Evolutionary conservation across 2,888 invertebrate genomes (phyloP), one percentile per base, ranked within the genome.

Genomic region (Mesorhabditis sp.): DNA sequence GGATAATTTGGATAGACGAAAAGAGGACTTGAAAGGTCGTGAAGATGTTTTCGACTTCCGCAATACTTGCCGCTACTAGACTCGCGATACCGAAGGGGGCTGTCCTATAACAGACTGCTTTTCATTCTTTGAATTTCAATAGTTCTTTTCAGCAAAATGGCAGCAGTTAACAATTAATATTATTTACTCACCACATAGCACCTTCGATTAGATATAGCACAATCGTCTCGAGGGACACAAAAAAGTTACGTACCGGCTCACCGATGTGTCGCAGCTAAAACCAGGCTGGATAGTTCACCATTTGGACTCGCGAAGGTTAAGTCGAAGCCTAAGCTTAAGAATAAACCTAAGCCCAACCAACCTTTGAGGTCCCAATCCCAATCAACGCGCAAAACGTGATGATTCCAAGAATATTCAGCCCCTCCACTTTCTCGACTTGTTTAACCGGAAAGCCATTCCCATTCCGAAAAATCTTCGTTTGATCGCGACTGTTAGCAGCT

Each of bases 331-430:
- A 50, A 50, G n/a, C 10, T 2, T 50, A 13, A n/a, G n/a, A 50
- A 50, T 50, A 6, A 13, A 10, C 58, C 10, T 13, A 50, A 50
- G 7, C 58, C 10, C 2, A 13, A 13, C 58, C n/a, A 10, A 50
- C 58, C 58, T 50, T 50, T 13, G 58, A 50, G 2, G 58, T 50
- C 10, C 58, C 58, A n/a, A 50, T 50, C n/a, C 58, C 58, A 50
- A 50, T 50, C 10, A 50, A n/a, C n/a, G 58, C 58, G n/a, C 58
- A 50, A 50, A 50, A 50, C 10, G 58, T 50, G n/a, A 50, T 50
- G n/a, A 50, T 50, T n/a, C 58, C 58, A 50, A 50, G 58, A n/a
- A 50, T 50, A 50, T 50, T 50, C 58, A 50, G 58, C n/a, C 58
- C 58, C 7, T 50, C 58, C 7, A 50, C 58, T 50, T 50, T 10